Percentiles rank a stretch among this genome's conserved stretches.
phyloP scores from a whole-genome alignment of 2,797 vertebrate genomes.

The Liasis olivaceus region DNA sequence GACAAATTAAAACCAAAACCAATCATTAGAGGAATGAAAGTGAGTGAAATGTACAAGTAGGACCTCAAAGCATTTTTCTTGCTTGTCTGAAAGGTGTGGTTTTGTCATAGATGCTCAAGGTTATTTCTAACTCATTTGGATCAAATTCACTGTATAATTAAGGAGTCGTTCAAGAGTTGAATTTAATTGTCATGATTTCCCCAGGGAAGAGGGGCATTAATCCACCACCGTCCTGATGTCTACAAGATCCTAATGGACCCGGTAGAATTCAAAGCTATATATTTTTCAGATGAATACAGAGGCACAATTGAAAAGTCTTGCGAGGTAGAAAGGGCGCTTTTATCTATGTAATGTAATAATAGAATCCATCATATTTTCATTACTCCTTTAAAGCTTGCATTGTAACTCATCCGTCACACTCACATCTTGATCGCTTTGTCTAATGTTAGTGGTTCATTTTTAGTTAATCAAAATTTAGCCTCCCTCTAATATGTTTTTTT shows the following conservation, averaged over 20 bases:
- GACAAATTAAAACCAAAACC: background rate
- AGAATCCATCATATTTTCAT: conserved; percentile 10
- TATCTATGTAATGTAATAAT: background rate
- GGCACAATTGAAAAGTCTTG: background rate
- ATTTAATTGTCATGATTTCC: conserved; percentile 2
- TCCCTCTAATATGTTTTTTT: background rate
- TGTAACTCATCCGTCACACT: background rate
- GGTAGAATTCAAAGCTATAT: background rate
- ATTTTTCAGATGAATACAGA: background rate
- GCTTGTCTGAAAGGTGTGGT: conserved; percentile 9
- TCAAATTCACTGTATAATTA: conserved; percentile 24
- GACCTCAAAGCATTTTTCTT: background rate
- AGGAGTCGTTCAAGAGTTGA: background rate
- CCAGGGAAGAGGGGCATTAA: background rate
- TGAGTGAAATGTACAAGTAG: background rate
- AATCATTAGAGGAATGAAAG: conserved; percentile 18
- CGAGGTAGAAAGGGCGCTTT: background rate
- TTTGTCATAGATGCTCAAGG: background rate
- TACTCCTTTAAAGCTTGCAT: background rate
- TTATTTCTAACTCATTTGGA: conserved; percentile 18
- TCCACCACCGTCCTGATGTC: background rate
- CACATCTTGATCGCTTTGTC: background rate
- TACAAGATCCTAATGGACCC: background rate
- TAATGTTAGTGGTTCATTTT: background rate
- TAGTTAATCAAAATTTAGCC: background rate